phyloP scores from a whole-genome alignment of 2,797 vertebrate species.

The Anniella stebbinsi region DNA sequence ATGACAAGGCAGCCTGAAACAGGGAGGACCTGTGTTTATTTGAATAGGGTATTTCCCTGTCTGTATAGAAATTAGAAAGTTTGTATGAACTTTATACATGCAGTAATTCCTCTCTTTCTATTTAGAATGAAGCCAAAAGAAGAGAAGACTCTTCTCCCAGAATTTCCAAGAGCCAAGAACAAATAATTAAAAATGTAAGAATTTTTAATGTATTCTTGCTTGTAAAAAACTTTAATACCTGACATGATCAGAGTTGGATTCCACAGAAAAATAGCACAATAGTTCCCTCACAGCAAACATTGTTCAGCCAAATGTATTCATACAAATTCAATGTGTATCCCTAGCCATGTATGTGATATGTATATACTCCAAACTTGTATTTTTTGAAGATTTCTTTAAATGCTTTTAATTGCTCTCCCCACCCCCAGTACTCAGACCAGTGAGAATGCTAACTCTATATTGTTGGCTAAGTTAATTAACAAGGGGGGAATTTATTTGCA shows the following conservation, averaged over 20 bases:
- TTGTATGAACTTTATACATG: slow-evolving; percentile 10
- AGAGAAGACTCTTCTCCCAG: slow-evolving; percentile 38
- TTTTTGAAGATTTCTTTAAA: background rate
- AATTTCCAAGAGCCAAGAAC: slow-evolving; percentile 38
- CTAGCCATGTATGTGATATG: background rate
- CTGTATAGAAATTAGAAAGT: background rate
- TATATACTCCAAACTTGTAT: background rate
- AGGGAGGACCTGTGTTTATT: background rate
- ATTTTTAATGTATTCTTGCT: slow-evolving; percentile 32
- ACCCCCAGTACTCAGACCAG: background rate
- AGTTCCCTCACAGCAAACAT: background rate
- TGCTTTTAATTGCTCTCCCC: background rate
- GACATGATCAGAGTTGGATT: background rate
- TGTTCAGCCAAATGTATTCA: background rate
- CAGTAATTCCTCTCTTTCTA: slow-evolving; percentile 45
- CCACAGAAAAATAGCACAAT: background rate
- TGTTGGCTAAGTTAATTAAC: background rate
- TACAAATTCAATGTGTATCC: background rate
- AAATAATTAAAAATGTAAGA: slow-evolving; percentile 48
- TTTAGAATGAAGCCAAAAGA: slow-evolving; percentile 13
- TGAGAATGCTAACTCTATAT: background rate
- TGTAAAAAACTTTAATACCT: background rate
- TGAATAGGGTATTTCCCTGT: background rate
- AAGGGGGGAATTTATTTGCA: background rate
- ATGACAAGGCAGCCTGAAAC: too few relatives aligned